Base-by-base conservation (phyloP, 1,140 invertebrate species). In the Spodoptera litura region DNA sequence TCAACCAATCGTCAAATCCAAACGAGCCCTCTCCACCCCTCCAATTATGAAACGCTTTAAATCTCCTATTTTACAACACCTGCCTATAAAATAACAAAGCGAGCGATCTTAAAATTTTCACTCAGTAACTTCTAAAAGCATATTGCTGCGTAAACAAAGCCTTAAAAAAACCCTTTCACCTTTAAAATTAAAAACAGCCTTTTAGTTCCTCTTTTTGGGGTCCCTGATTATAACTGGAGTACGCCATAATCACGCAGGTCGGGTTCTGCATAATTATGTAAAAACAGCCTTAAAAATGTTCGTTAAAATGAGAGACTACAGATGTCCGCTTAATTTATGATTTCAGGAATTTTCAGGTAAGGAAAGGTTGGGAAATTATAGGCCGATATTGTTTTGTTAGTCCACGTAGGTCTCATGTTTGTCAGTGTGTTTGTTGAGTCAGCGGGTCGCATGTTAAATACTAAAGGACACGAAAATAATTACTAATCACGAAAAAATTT, bases 251-350 rank as follows among this genome's bases (percentile, higher is more conserved):
- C 51, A 76, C 73, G 27, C 53, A n/a, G 73, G 61, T 55, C 51
- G 73, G 51, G 73, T 64, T 76, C 27, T 31, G 73, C 73, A 76
- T 76, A 76, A 76, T 76, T 76, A 76, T 76, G 73, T 76, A 76
- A 76, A 76, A 76, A 76, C 73, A 76, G 49, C 73, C 61, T 59
- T 76, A 38, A 76, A 56, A 64, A 62, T 61, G 56, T 61, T 72
- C 55, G 31, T 51, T 59, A 61, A 61, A 73, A 44, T 3, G 20
- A 27, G 25, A 44, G 68, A 38, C 31, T 56, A 64, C 68, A 61
- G 58, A 44, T 61, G 72, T 61, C 35, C 11, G 49, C 20, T 64
- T 76, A 76, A 76, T 76, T 76, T 53, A 76, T 76, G 61, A 76
- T 64, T 64, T 64, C 38, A 64, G 61, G 31, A 38, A 64, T 64